These are phyloP conservation scores for Sipha maydis DNA, from an alignment of 2,888 invertebrate species.

Conservation along the genomic window DNA sequence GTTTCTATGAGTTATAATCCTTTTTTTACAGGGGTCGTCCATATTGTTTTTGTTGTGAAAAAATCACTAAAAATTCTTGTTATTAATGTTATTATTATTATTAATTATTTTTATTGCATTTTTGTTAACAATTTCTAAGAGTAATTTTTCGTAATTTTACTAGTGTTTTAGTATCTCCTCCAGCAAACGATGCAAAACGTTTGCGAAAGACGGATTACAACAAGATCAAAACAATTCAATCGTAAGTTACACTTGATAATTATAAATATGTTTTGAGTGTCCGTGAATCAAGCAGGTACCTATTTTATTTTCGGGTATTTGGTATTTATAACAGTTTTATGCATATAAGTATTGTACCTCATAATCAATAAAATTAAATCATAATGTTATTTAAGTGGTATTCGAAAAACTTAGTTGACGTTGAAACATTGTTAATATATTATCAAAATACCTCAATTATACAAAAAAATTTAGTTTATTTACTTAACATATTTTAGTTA, in stretches of 20 bases:
- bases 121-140: not conserved
- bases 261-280: not conserved
- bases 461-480: not conserved
- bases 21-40: constrained; percentile 53
- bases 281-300: not conserved
- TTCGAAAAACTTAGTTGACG: too few species aligned
- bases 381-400: too few species aligned
- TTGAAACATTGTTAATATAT: not conserved
- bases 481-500: not conserved
- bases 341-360: not conserved
- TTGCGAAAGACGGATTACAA: not conserved
- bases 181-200: not conserved
- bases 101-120: constrained; percentile 26
- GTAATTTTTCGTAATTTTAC: not conserved
- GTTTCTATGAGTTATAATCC: constrained; percentile 25
- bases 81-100: constrained; percentile 35
- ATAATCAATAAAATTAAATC: too few species aligned
- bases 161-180: not conserved
- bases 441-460: not conserved
- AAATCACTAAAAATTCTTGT: constrained; percentile 43
- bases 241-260: not conserved
- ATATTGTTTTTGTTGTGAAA: constrained; percentile 62
- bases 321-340: not conserved
- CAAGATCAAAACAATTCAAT: not conserved
- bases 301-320: not conserved